These are phyloP conservation scores for Cherax destructor DNA, from an alignment of 1,140 invertebrate species.

Conservation along the genomic window DNA sequence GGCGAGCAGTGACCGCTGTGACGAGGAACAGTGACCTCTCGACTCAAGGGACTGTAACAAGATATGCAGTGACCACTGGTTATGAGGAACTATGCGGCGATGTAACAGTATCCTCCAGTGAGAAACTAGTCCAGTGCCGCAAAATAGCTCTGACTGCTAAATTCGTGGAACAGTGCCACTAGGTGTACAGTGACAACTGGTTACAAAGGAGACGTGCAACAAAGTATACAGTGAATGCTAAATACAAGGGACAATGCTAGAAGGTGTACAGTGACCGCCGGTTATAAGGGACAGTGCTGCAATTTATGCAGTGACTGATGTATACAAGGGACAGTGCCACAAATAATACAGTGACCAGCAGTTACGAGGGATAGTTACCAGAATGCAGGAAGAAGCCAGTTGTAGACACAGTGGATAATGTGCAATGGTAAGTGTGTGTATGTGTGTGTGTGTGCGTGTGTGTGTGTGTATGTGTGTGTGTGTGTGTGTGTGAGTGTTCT, in stretches of 20 bases:
- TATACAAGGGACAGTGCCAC: not conserved
- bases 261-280: no score
- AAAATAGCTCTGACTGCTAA: no score
- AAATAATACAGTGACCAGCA: not conserved
- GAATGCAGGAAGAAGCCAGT: no score
- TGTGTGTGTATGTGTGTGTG: not conserved
- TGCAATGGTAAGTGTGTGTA: not conserved
- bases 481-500: not conserved
- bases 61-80: constrained; percentile 15
- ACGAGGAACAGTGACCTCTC: not conserved
- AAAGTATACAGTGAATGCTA: not conserved
- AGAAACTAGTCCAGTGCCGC: not conserved
- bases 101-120: not conserved
- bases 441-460: not conserved
- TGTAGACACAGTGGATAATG: no score
- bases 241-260: no score
- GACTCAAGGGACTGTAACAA: not conserved
- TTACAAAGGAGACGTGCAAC: no score
- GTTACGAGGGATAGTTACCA: not conserved
- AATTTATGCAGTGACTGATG: not conserved
- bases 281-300: not conserved
- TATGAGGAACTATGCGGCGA: not conserved
- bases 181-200: no score
- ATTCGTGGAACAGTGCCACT: no score
- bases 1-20: constrained; percentile 31